phyloP scores from a whole-genome alignment of 2,113 vertebrate species.

The Mola mola region DNA sequence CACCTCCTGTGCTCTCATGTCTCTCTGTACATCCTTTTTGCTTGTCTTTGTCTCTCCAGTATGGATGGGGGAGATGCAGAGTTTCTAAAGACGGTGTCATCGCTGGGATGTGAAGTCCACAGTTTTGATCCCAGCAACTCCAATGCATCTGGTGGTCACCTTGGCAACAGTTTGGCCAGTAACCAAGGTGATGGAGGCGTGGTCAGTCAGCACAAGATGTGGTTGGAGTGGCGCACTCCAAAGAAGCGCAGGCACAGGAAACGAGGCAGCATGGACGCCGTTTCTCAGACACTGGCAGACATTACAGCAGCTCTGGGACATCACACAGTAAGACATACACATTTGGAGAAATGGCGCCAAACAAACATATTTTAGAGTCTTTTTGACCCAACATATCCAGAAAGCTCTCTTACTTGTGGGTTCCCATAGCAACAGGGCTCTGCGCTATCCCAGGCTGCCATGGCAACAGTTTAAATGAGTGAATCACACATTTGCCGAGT shows the following conservation, averaged over 20 bases:
- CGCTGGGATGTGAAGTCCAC: constrained; percentile 78
- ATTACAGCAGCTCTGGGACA: constrained; percentile 81
- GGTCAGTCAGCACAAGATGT: constrained; percentile 75
- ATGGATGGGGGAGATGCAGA: constrained; percentile 70
- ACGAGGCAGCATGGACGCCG: constrained; percentile 57
- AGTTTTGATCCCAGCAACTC: constrained; percentile 78
- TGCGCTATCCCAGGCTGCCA: constrained; percentile 77
- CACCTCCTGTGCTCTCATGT: constrained; percentile 29
- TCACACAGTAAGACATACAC: constrained; percentile 70
- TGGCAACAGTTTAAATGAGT: constrained; percentile 77
- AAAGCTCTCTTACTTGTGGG: constrained; percentile 72
- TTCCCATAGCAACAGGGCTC: constrained; percentile 81
- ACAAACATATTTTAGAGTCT: constrained; percentile 71
- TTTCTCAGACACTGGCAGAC: constrained; percentile 74
- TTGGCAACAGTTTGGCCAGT: constrained; percentile 72
- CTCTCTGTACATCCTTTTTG: constrained; percentile 15
- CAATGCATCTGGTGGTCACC: constrained; percentile 60
- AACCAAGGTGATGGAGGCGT: constrained; percentile 59
- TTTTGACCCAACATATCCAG: constrained; percentile 64
- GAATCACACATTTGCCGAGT: constrained; percentile 63
- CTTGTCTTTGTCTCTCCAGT: constrained; percentile 54
- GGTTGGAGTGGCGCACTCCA: constrained; percentile 79
- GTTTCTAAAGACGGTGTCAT: constrained; percentile 69
- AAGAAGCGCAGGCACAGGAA: constrained; percentile 52
- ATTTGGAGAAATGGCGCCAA: constrained; percentile 56